A percentile compares a stretch with the other conserved stretches of the same genome.
Evolutionary conservation across 2,113 vertebrate species (phyloP).

Genomic region (Dipodomys spectabilis): DNA sequence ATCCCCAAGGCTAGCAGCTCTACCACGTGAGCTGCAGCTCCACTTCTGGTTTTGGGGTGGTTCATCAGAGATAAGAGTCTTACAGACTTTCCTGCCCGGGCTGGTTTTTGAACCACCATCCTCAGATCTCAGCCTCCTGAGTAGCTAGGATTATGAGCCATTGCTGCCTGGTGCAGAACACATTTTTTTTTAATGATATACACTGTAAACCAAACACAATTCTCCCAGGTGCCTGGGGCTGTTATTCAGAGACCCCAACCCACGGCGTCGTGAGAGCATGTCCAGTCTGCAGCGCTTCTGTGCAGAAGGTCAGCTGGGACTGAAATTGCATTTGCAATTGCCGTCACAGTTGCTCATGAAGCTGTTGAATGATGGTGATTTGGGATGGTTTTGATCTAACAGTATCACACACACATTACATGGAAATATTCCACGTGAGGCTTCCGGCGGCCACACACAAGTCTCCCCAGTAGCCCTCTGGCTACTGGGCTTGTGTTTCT

Average conservation of each 20-base stretch:
- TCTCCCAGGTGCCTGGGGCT: not conserved
- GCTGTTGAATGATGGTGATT: not conserved
- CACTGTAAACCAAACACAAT: not conserved
- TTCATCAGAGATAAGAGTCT: no score
- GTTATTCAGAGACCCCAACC: not conserved
- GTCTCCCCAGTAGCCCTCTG: no score
- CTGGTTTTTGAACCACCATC: no score
- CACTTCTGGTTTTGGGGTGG: no score
- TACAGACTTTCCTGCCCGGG: no score
- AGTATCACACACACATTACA: not conserved
- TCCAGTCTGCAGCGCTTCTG: not conserved
- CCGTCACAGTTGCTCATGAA: slow-evolving; percentile 12
- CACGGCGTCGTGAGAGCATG: not conserved
- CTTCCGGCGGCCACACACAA: not conserved
- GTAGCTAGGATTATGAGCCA: no score
- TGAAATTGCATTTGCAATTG: slow-evolving; percentile 29
- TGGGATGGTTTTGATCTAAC: not conserved
- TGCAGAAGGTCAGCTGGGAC: not conserved
- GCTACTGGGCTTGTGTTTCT: not conserved
- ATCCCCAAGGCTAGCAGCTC: no score
- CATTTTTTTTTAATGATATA: not conserved
- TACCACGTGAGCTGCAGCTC: no score
- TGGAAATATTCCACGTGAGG: not conserved
- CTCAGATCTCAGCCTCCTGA: no score
- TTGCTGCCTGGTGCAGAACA: no score